Percentiles rank a stretch among this genome's conserved stretches.
Evolutionary conservation across 2,113 vertebrate genomes (phyloP).

Genomic region (Aegypius monachus): DNA sequence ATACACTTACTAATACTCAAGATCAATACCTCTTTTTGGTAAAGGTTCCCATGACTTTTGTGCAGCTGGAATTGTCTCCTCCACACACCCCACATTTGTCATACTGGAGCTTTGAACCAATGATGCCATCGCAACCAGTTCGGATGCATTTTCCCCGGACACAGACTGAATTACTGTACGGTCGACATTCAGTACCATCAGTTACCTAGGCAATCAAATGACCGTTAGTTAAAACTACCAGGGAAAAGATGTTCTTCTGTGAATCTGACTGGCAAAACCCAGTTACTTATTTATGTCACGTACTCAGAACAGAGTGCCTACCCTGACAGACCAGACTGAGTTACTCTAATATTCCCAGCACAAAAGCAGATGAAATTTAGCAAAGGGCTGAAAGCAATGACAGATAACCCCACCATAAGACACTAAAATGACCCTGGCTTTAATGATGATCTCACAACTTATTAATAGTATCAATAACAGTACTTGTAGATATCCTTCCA

Average conservation of each 20-base stretch:
- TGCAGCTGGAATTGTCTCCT: constrained; percentile 90
- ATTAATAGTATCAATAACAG: not conserved
- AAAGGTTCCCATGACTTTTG: constrained; percentile 89
- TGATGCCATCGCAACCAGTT: constrained; percentile 94
- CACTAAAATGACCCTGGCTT: not conserved
- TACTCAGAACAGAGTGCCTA: not conserved
- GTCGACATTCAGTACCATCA: constrained; percentile 93
- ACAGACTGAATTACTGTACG: constrained; percentile 91
- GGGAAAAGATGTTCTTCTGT: not conserved
- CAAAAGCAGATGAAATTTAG: not conserved
- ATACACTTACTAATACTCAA: not conserved
- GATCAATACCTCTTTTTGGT: constrained; percentile 89
- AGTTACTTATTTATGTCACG: not conserved
- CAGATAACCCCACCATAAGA: not conserved
- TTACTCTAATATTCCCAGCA: not conserved
- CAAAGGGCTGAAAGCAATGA: not conserved
- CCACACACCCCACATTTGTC: constrained; percentile 96
- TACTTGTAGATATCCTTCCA: not conserved
- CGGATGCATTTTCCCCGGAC: constrained; percentile 92
- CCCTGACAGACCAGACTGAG: not conserved
- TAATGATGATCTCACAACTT: not conserved
- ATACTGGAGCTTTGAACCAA: constrained; percentile 94
- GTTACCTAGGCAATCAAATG: constrained; percentile 77
- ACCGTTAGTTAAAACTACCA: not conserved
- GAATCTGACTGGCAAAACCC: not conserved